Base-by-base conservation (phyloP, 2,797 vertebrate species). In the Tauraco hartlaubi region DNA sequence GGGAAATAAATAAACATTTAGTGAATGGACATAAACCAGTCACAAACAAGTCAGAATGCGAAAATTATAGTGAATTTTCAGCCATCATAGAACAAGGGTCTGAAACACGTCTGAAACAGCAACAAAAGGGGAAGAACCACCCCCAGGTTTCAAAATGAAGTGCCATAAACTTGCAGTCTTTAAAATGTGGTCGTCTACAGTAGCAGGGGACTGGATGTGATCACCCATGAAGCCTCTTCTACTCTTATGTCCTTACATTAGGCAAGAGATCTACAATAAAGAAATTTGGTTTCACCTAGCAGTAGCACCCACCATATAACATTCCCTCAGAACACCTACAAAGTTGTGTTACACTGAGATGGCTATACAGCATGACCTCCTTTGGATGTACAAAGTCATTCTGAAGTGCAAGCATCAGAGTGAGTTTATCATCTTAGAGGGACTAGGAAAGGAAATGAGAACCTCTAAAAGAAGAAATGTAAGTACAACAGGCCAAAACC, bases 81-180 rank as follows among this genome's bases (percentile, higher is more conserved):
- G 43, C 21, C 43, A 61, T 18, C 13, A 11, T 5, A 77, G 79
- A 62, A 23, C 0, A 0, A 62, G 5, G 41, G 37, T 31, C 31
- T 54, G 37, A 90, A 90, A 72, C 3, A 44, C 28, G 58, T 11
- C 43, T 26, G 20, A 16, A 84, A 78, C 3, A 69, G 43, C 23
- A 64, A n/a, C 9, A 11, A 73, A 82, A 59, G 23, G 33, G 66
- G 35, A 62, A 69, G n/a, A 66, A 81, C 2, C 29, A 55, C 9
- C 6, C 33, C 51, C 3, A 68, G 23, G 7, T 76, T 92, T 86
- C 44, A 69, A 92, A 75, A 84, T 35, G 9, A 84, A 81, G 25
- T 52, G 35, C 35, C 41, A 69, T 25, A 79, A 87, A 91, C 55
- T 25, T 58, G 29, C 7, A 82, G 19, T 59, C 15, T n/a, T 78